phyloP scores from a whole-genome alignment of 2,888 invertebrate species.

The Drosophila barbarae region DNA sequence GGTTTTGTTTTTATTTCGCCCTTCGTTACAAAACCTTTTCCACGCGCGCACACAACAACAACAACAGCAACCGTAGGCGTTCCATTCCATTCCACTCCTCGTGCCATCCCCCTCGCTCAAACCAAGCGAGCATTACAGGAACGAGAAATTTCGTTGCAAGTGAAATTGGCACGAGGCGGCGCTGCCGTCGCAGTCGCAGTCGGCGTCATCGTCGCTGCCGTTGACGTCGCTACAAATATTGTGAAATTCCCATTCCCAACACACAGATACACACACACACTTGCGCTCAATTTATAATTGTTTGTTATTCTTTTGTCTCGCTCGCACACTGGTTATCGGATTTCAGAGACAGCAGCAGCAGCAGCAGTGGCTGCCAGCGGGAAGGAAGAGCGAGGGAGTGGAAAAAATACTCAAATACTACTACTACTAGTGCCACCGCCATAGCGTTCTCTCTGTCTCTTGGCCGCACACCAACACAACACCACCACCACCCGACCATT shows the following conservation, averaged over 20 bases:
- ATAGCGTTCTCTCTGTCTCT: slow-evolving; percentile 35
- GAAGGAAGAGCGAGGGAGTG: slow-evolving; percentile 40
- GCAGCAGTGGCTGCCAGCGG: slow-evolving; percentile 1
- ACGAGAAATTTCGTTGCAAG: slow-evolving; percentile 52
- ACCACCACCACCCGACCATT: slow-evolving; percentile 56
- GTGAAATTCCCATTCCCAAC: slow-evolving; percentile 63
- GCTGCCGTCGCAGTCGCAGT: slow-evolving; percentile 14
- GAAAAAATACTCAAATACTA: slow-evolving; percentile 60
- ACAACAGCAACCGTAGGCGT: slow-evolving; percentile 10
- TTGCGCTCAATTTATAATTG: slow-evolving; percentile 65
- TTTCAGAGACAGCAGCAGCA: slow-evolving; percentile 60
- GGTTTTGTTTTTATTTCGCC: slow-evolving; percentile 69
- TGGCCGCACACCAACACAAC: slow-evolving; percentile 4
- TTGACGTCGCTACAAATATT: slow-evolving; percentile 42
- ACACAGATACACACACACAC: slow-evolving; percentile 34
- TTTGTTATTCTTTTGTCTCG: slow-evolving; percentile 72
- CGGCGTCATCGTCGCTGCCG: neutral
- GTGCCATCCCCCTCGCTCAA: slow-evolving; percentile 5
- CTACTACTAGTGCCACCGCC: slow-evolving; percentile 61
- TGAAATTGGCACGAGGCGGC: slow-evolving; percentile 67
- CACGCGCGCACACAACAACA: slow-evolving; percentile 48
- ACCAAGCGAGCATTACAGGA: slow-evolving; percentile 56
- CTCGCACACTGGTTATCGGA: slow-evolving; percentile 71
- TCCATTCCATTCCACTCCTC: slow-evolving; percentile 5
- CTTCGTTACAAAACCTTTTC: slow-evolving; percentile 68